Conservation (phyloP, 1,140 invertebrate species). For the Pararge aegeria region DNA sequence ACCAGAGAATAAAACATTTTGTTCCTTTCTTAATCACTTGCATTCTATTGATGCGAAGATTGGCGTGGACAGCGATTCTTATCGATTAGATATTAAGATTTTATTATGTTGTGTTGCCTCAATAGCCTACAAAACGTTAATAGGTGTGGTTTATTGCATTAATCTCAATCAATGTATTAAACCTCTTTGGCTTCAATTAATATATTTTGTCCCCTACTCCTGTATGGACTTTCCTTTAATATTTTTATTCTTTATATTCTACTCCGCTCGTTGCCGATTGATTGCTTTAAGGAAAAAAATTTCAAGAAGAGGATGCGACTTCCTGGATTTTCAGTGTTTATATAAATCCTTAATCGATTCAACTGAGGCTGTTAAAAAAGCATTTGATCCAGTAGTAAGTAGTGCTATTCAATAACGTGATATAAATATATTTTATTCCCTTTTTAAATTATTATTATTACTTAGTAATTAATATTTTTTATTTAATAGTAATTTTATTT, state of each 20-base stretch:
- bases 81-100: neutral
- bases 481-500: too few species aligned
- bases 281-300: neutral
- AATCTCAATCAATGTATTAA: neutral
- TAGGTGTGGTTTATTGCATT: neutral
- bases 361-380: neutral
- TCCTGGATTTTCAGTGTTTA: neutral
- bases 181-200: neutral
- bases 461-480: too few species aligned
- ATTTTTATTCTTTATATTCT: neutral
- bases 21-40: neutral
- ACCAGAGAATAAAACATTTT: conserved; percentile 4
- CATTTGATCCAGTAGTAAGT: conserved; percentile 10
- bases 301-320: neutral
- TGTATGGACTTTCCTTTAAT: neutral
- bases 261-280: neutral
- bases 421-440: neutral
- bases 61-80: neutral
- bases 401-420: neutral
- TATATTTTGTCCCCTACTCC: neutral
- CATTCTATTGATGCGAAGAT: neutral
- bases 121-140: neutral
- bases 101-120: neutral
- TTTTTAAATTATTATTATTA: too few species aligned
- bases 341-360: conserved; percentile 7